Percentiles rank a stretch among this genome's conserved stretches.
phyloP scores from a whole-genome alignment of 2,888 invertebrate species.

The Amiota minor region DNA sequence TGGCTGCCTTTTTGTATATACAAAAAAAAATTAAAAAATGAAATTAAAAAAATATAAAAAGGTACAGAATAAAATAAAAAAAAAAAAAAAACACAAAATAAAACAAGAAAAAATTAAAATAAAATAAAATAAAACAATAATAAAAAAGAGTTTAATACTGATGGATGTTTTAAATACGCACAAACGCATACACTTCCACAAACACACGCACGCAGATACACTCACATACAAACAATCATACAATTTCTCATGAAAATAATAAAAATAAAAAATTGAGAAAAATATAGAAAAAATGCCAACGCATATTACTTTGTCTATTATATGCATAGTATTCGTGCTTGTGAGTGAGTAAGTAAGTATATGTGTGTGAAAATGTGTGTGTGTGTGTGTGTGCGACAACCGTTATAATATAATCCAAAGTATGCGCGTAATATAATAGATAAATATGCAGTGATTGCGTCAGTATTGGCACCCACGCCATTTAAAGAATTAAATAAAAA shows the following conservation, averaged over 20 bases:
- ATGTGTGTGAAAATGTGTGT: background rate
- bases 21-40: constrained; percentile 28
- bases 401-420: constrained; percentile 16
- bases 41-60: constrained; percentile 31
- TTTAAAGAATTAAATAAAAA: background rate
- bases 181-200: constrained; percentile 22
- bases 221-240: constrained; percentile 44
- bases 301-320: constrained; percentile 41
- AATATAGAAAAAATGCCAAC: constrained; percentile 34
- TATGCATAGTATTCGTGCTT: background rate
- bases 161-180: background rate
- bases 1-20: constrained; percentile 23
- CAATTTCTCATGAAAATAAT: constrained; percentile 41
- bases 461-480: constrained; percentile 7
- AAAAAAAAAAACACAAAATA: constrained; percentile 24
- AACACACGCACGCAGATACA: background rate
- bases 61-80: background rate
- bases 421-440: constrained; percentile 31
- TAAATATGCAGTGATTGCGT: constrained; percentile 14
- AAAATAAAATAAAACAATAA: constrained; percentile 6
- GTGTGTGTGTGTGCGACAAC: background rate
- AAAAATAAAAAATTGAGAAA: constrained; percentile 44
- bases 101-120: constrained; percentile 26
- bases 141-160: background rate
- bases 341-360: background rate